phyloP scores from a whole-genome alignment of 2,797 vertebrate species.

The Molossus alvarezi region DNA sequence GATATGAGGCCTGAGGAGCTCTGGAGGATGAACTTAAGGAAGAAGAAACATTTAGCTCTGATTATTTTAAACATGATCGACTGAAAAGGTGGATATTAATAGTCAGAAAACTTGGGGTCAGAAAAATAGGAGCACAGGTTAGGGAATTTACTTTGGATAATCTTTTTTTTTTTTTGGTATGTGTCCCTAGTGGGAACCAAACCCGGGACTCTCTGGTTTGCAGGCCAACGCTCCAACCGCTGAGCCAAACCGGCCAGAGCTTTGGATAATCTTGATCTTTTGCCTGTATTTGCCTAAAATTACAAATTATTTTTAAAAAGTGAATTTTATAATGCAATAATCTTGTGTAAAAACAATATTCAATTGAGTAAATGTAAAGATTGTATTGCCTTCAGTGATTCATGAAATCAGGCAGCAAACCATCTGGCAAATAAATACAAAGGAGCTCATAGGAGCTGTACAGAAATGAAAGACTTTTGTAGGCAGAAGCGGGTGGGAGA shows the following conservation, averaged over 20 bases:
- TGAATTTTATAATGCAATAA: background rate
- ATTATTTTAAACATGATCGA: background rate
- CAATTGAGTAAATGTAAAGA: background rate
- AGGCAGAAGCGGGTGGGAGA: background rate
- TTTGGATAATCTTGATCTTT: background rate
- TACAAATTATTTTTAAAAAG: constrained; percentile 8
- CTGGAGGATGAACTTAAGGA: background rate
- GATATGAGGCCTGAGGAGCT: background rate
- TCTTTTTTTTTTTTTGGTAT: background rate
- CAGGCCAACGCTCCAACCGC: no score
- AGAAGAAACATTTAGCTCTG: background rate
- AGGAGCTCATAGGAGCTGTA: background rate
- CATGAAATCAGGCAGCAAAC: background rate
- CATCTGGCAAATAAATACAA: background rate
- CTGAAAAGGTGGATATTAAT: background rate
- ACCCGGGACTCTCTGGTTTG: no score
- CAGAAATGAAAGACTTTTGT: background rate
- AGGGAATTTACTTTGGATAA: background rate
- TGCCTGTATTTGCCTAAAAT: constrained; percentile 32
- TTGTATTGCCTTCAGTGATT: background rate
- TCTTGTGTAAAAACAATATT: background rate
- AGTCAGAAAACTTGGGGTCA: background rate
- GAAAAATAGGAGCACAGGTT: background rate
- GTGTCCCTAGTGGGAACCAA: no score
- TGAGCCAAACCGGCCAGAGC: no score